Base-by-base conservation (phyloP, 2,888 invertebrate genomes). In the Rotaria socialis region DNA sequence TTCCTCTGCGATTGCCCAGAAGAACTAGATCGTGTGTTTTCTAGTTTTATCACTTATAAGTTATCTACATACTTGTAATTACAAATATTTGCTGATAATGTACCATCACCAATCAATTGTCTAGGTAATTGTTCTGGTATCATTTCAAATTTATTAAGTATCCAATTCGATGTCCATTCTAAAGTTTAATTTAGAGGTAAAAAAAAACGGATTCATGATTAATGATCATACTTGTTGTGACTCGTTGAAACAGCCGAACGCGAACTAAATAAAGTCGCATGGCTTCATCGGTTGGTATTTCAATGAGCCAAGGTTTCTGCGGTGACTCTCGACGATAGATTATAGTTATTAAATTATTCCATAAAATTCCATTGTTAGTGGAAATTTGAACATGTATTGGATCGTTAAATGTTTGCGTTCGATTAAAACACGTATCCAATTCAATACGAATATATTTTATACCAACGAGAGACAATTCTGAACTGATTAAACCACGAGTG, bases 151-250 rank as follows among this genome's bases (percentile, higher is more conserved):
- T 47, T 43, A 24, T 43, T 11, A 24, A 80, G 47, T 47, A 80
- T 80, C 75, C 75, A 80, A 80, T 47, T 80, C 47, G 75, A 80
- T 22, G 24, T 80, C 75, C 75, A 80, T 47, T 80, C 75, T 80
- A 47, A 24, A 6, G 41, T 10, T 80, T 8, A 11, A 7, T 11
- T 43, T 22, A 50, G 50, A 50, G 14, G 14, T 50, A 50, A 50
- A 50, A 50, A 50, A 50, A 50, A 4, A 50, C 50, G 14, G 4
- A 50, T 8, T 5, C 50, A 50, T 11, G 10, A 60, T 35, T 16
- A 47, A 50, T 11, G 10, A 60, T 35, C 35, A 47, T 80, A 80
- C 75, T 80, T 80, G 41, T 80, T 47, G 22, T 22, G 22, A 80
- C 75, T 8, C 47, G 41, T 80, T 80, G 75, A 80, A 80, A 80